Conservation (phyloP, 2,888 invertebrate species). For the Linnaemya tessellans region DNA sequence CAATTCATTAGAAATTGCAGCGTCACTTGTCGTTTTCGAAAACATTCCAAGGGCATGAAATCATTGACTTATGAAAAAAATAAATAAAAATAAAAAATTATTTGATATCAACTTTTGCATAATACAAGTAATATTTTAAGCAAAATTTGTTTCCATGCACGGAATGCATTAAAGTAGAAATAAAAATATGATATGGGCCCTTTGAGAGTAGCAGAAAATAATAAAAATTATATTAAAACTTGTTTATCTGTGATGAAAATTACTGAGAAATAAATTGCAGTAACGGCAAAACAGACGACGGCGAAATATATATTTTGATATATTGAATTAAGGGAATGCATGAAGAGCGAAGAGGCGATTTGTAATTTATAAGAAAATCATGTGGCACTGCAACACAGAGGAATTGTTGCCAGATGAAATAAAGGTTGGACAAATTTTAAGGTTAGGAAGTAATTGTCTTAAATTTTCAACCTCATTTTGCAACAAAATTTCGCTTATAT, state of each 20-base stretch:
- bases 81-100: neutral
- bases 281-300: neutral
- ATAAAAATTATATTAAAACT: neutral
- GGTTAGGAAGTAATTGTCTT: too few relatives aligned
- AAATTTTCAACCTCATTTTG: too few relatives aligned
- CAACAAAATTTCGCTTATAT: too few relatives aligned
- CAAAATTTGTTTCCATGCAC: neutral
- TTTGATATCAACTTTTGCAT: constrained; percentile 43
- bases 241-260: neutral
- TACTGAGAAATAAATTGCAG: neutral
- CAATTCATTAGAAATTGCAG: constrained; percentile 22
- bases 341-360: neutral
- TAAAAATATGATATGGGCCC: constrained; percentile 16
- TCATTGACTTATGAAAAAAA: constrained; percentile 33
- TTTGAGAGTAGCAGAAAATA: neutral
- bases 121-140: constrained; percentile 4
- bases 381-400: too few relatives aligned
- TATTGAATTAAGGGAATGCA: neutral
- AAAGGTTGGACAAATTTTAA: too few relatives aligned
- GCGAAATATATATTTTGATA: neutral
- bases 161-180: neutral
- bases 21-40: constrained; percentile 13
- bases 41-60: constrained; percentile 65
- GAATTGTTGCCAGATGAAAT: too few relatives aligned
- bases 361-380: neutral